Conservation (phyloP, 92 coral and sea anemone genomes). For the Muricea muricata region DNA sequence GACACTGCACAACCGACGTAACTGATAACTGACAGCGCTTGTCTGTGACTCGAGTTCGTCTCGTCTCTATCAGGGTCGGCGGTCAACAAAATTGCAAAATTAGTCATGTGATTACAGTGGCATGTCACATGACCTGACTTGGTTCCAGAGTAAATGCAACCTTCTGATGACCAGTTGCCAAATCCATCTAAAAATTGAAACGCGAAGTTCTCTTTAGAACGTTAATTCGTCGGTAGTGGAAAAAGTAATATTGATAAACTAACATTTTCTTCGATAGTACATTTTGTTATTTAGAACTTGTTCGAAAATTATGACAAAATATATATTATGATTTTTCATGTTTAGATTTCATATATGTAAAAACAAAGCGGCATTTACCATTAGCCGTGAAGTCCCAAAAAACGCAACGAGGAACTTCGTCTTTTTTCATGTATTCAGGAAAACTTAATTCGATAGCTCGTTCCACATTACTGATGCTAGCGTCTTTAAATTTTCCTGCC, state of each 20-base stretch:
- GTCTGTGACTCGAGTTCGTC: constrained; percentile 39
- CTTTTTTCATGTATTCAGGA: not conserved
- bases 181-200: constrained; percentile 54
- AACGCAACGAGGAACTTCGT: constrained; percentile 36
- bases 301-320: too few species aligned
- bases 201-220: too few species aligned
- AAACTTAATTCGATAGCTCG: constrained; percentile 2
- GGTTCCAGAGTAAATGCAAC: constrained; percentile 41
- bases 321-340: too few species aligned
- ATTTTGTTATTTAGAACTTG: too few species aligned
- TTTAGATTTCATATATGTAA: too few species aligned
- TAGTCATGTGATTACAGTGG: constrained; percentile 65
- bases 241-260: too few species aligned
- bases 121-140: constrained; percentile 47
- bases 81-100: constrained; percentile 63
- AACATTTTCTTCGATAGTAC: too few species aligned
- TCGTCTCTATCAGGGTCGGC: constrained; percentile 39
- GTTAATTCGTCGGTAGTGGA: too few species aligned
- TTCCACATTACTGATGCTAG: not conserved
- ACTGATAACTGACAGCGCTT: constrained; percentile 73
- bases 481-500: constrained; percentile 37
- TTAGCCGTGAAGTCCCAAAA: constrained; percentile 54
- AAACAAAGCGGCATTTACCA: constrained; percentile 33
- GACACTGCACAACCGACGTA: constrained; percentile 91
- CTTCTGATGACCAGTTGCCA: constrained; percentile 65